Evolutionary conservation across 2,797 vertebrate species (phyloP).

Genomic region (Chrosomus eos): DNA sequence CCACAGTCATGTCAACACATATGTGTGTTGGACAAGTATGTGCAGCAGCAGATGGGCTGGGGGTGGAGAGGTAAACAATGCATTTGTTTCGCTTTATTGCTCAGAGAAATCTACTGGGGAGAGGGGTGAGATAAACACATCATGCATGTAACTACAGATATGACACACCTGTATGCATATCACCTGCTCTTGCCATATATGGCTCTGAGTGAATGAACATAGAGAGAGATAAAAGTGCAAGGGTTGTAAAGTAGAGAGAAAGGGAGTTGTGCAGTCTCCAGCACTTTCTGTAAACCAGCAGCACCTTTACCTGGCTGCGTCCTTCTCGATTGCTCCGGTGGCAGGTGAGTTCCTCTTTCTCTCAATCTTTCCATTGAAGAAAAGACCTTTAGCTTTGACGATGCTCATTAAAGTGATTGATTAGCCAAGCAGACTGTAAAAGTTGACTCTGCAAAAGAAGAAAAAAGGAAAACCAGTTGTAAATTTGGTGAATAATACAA

Average conservation of each 20-base stretch:
- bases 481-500: not conserved
- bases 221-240: constrained; percentile 65
- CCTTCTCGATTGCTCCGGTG: constrained; percentile 41
- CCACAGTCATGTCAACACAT: not conserved
- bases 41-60: constrained; percentile 5
- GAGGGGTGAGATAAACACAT: constrained; percentile 31
- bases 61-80: constrained; percentile 42
- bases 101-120: constrained; percentile 17
- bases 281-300: constrained; percentile 46
- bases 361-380: constrained; percentile 1
- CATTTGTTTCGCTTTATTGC: constrained; percentile 17
- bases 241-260: constrained; percentile 61
- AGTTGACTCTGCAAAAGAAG: not conserved
- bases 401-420: constrained; percentile 11
- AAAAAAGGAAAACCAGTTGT: not conserved
- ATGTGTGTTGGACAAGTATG: not conserved
- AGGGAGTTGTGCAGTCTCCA: constrained; percentile 44
- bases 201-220: constrained; percentile 59
- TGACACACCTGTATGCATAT: constrained; percentile 67
- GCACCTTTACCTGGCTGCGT: constrained; percentile 41
- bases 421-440: constrained; percentile 5
- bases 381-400: constrained; percentile 20
- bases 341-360: constrained; percentile 57
- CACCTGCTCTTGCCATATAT: constrained; percentile 64
- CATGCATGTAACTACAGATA: constrained; percentile 45